Evolutionary conservation across 2,888 invertebrate genomes (phyloP), one percentile per base, ranked within the genome.

Genomic region (Melieria omissa): DNA sequence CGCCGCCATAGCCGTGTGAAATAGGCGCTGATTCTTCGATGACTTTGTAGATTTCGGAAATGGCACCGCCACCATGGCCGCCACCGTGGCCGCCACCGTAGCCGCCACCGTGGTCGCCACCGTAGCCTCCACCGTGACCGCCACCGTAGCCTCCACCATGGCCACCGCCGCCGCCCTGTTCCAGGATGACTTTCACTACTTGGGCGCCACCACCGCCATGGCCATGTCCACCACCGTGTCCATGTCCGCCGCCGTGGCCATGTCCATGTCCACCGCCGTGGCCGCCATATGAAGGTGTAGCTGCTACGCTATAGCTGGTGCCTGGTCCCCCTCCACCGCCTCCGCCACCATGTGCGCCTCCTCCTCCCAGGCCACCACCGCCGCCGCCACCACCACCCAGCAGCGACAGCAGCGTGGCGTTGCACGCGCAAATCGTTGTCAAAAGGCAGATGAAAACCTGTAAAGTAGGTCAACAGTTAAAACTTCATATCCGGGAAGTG

Each of bases 361-460:
- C 52, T 57, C 65, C 57, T 42, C 62, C 52, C n/a, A 52, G 49
- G 44, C 69, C 72, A 58, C 64, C 69, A 46, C 62, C 65, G 46
- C 58, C 62, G 12, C 57, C 46, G 10, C 61, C 60, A 44, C 65
- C 54, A 57, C 68, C 84, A 6, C 81, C 79, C 58, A 83, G 71
- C 14, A 83, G 74, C 61, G 78, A 80, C n/a, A 80, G 76, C 7
- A 84, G 74, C 44, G 82, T 79, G 61, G 79, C 83, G 73, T 84
- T 80, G 74, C 84, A 80, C 14, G 74, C 73, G 72, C 79, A 76
- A 9, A 81, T 63, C 58, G 73, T 73, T 69, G 80, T 80, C 66
- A 84, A 70, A 62, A 85, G 77, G 73, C 80, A 85, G 74, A 84
- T 75, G 70, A 83, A 78, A 73, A 78, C 74, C 84, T 84, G 67